Percentiles rank a stretch among this genome's conserved stretches.
These are phyloP conservation scores for Otus sunia DNA, from an alignment of 2,113 vertebrate species.

Conservation along the genomic window DNA sequence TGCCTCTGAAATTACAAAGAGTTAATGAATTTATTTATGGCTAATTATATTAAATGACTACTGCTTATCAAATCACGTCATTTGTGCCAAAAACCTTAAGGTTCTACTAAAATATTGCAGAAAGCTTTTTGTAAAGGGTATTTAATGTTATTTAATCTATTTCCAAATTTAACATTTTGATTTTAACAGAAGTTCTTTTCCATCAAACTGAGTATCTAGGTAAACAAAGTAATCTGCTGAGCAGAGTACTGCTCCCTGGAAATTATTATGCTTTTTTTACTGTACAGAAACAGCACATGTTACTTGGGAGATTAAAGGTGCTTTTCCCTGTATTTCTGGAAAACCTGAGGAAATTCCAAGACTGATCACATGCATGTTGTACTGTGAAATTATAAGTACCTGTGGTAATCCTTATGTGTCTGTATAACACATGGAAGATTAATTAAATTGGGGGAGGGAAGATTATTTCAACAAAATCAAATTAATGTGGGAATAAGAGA, in stretches of 20 bases:
- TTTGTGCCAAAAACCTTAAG: neutral
- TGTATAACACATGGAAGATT: neutral
- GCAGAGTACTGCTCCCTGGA: neutral
- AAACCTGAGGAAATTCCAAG: neutral
- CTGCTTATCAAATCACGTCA: neutral
- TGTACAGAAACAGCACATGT: neutral
- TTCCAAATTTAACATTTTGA: neutral
- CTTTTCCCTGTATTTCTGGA: neutral
- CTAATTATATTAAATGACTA: neutral
- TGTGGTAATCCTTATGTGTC: neutral
- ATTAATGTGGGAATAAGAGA: neutral
- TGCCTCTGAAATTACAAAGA: neutral
- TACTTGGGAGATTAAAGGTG: neutral
- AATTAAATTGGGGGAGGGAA: neutral
- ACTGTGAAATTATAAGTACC: neutral
- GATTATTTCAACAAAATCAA: neutral
- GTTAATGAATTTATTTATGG: neutral
- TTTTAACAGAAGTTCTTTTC: neutral
- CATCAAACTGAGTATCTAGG: neutral
- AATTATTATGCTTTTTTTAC: neutral
- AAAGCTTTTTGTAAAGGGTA: neutral
- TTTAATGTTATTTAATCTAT: neutral
- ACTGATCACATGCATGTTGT: neutral
- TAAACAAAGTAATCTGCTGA: neutral
- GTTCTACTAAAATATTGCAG: neutral